Conservation (phyloP, 2,113 vertebrate species). For the Pygoscelis antarcticus region DNA sequence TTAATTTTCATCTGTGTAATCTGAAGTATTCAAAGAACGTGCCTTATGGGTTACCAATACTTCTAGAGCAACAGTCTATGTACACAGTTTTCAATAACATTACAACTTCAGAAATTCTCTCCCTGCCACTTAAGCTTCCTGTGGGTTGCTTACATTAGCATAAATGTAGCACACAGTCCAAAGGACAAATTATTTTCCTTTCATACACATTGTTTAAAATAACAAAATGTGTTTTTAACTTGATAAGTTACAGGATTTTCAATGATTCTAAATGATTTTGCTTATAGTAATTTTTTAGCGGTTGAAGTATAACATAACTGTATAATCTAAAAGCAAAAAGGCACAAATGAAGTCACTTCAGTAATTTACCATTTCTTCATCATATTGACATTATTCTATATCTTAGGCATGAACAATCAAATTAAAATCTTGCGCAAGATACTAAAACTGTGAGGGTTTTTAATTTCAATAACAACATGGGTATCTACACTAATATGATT, state of each 20-base stretch:
- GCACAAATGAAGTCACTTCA: neutral
- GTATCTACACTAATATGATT: neutral
- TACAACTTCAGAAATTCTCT: neutral
- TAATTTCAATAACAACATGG: neutral
- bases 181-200: neutral
- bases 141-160: neutral
- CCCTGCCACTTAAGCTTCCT: neutral
- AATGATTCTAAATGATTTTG: neutral
- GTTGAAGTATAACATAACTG: neutral
- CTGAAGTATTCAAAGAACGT: neutral
- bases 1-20: neutral
- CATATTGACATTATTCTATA: neutral
- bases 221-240: neutral
- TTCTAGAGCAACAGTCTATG: neutral
- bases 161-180: neutral
- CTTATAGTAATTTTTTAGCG: neutral
- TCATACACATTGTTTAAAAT: neutral
- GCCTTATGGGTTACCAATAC: neutral
- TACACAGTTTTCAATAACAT: neutral
- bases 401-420: neutral
- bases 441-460: neutral
- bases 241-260: neutral
- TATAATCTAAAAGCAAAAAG: neutral
- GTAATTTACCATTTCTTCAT: neutral
- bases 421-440: neutral